Conservation (phyloP, 2,113 vertebrate species). For the Xenotilapia flavipinnis region DNA sequence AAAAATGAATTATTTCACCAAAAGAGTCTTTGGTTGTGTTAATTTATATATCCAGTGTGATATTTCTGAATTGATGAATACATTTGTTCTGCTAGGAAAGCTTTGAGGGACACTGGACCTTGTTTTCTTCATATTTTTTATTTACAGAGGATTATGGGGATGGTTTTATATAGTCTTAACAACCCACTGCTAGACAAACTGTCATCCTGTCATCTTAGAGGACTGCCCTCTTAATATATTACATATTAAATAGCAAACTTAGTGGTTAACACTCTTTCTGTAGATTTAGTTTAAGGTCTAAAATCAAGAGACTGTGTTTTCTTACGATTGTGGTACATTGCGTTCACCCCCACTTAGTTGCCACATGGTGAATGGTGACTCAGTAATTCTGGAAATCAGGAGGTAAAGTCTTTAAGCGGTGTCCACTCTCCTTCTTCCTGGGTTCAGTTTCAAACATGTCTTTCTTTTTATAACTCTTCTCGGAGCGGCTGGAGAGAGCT, state of each 20-base stretch:
- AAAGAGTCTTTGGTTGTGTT: background rate
- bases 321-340: background rate
- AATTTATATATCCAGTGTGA: background rate
- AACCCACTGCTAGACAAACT: background rate
- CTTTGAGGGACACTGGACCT: background rate
- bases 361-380: conserved; percentile 20
- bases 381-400: conserved; percentile 4
- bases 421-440: background rate
- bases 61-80: background rate
- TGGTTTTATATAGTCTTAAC: background rate
- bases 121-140: background rate
- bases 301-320: background rate
- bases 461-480: conserved; percentile 59
- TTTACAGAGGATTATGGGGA: background rate
- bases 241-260: background rate
- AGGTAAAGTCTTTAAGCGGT: conserved; percentile 9
- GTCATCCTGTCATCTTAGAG: background rate
- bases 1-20: background rate
- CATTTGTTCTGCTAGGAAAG: background rate
- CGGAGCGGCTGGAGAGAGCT: background rate
- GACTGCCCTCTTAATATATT: background rate
- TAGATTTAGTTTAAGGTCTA: background rate
- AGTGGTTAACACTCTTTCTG: background rate
- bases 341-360: background rate
- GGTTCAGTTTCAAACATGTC: conserved; percentile 48